Evolutionary conservation across 2,888 invertebrate species (phyloP).

Genomic region (Aspidapion aeneum): DNA sequence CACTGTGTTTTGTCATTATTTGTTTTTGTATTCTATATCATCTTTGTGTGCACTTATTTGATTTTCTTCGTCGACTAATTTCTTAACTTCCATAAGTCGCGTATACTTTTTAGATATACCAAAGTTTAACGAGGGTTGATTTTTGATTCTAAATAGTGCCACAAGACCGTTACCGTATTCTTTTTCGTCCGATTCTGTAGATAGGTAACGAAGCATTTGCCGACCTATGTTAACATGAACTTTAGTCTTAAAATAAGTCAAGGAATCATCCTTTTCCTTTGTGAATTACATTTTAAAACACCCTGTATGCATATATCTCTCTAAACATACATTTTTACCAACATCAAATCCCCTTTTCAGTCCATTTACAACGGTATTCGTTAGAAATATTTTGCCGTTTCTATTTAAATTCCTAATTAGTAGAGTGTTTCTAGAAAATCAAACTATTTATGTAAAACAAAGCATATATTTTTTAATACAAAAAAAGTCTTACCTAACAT

Average conservation of each 20-base stretch:
- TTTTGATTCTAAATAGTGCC: conserved; percentile 37
- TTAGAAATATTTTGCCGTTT: too few species aligned
- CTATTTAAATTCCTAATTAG: too few species aligned
- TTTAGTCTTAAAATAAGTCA: too few species aligned
- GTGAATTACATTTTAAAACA: too few species aligned
- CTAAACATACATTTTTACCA: conserved; percentile 75
- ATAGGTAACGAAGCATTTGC: too few species aligned
- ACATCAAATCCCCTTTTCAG: conserved; percentile 77
- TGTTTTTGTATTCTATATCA: conserved; percentile 50
- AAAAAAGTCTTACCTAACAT: neutral
- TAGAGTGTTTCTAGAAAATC: too few species aligned
- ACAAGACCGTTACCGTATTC: conserved; percentile 43
- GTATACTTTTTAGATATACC: conserved; percentile 43
- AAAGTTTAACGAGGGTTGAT: conserved; percentile 51
- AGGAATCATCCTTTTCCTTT: too few species aligned
- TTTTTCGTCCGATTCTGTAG: conserved; percentile 54
- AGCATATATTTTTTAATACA: neutral
- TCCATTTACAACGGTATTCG: conserved; percentile 84
- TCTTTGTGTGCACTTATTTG: conserved; percentile 30
- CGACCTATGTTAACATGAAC: too few species aligned
- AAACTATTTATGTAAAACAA: neutral
- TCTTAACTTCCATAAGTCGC: conserved; percentile 61
- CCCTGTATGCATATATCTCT: conserved; percentile 66
- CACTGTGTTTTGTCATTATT: conserved; percentile 49
- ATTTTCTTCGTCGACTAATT: conserved; percentile 46